Conservation (phyloP, 2,113 vertebrate genomes). For the Tyrannus savana region DNA sequence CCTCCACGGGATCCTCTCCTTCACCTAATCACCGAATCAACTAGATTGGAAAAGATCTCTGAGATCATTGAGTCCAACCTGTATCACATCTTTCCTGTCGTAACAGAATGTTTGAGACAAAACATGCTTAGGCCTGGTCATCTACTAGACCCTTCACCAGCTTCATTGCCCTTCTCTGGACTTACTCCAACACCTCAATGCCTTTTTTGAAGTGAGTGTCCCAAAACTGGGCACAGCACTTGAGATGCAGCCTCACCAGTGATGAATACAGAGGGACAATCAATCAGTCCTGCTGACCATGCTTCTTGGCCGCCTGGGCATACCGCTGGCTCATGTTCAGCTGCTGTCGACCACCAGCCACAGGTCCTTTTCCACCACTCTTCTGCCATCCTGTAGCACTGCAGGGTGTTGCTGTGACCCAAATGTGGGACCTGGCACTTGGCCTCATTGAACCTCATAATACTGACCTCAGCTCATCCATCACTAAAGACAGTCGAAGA, state of each 20-base stretch:
- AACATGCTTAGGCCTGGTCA: neutral
- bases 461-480: neutral
- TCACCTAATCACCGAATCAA: neutral
- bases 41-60: neutral
- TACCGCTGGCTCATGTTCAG: neutral
- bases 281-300: neutral
- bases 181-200: neutral
- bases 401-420: neutral
- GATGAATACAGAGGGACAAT: neutral
- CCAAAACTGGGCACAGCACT: neutral
- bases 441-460: neutral
- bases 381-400: neutral
- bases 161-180: neutral
- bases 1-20: neutral
- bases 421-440: neutral
- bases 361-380: neutral
- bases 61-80: neutral
- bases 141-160: fast-evolving
- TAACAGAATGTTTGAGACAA: neutral
- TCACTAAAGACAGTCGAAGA: neutral
- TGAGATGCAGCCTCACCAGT: neutral
- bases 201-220: neutral
- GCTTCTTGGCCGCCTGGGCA: neutral
- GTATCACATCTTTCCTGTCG: neutral
- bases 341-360: neutral